A percentile compares a stretch with the other conserved stretches of the same genome.
Conservation (phyloP, 2,113 vertebrate species). For the Athene noctua region DNA sequence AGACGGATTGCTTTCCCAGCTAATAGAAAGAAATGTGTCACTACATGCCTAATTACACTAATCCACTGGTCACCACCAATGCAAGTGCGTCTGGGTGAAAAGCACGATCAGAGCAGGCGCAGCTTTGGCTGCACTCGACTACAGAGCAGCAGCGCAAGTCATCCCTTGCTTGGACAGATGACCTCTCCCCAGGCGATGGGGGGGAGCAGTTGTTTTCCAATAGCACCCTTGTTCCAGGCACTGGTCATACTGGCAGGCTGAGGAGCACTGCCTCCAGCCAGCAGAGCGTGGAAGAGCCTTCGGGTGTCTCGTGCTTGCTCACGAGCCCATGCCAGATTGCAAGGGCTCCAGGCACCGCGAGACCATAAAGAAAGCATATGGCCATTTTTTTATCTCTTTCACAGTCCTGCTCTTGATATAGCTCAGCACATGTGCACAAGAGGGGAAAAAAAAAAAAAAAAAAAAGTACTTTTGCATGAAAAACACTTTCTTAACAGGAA, state of each 20-base stretch:
- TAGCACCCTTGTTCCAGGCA: fast-evolving
- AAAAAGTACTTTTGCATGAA: background rate
- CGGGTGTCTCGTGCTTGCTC: background rate
- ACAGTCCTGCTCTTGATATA: conserved; percentile 46
- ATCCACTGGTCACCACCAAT: fast-evolving
- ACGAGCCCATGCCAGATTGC: background rate
- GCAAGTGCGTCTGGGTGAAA: too few relatives aligned
- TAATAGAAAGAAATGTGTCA: background rate
- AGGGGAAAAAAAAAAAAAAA: background rate
- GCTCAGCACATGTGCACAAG: conserved; percentile 20
- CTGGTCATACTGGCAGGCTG: background rate
- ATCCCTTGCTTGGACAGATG: background rate
- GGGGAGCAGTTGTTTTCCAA: background rate
- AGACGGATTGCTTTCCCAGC: background rate
- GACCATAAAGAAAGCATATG: conserved; percentile 42
- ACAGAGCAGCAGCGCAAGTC: background rate
- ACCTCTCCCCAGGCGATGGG: too few relatives aligned
- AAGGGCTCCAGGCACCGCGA: background rate
- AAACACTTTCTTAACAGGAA: background rate
- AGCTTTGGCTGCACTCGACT: background rate
- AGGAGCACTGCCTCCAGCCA: background rate
- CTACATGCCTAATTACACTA: fast-evolving
- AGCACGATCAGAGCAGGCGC: fast-evolving
- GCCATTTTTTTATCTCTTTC: conserved; percentile 16
- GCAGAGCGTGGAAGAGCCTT: background rate